Conservation (phyloP, 2,888 invertebrate genomes). For the Thalpophila matura region DNA sequence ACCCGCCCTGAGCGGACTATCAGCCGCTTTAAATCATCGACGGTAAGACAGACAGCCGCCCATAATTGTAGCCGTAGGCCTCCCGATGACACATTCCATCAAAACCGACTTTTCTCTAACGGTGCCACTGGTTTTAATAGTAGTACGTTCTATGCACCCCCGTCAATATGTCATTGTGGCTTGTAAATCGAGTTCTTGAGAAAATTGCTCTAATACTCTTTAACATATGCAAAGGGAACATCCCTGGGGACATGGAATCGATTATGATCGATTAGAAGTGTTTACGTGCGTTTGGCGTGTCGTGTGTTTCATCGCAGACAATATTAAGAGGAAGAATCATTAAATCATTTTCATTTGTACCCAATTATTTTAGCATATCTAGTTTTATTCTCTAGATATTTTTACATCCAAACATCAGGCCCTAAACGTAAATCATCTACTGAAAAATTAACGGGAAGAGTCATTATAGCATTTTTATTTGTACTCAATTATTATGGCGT, state of each 20-base stretch:
- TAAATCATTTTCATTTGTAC: neutral
- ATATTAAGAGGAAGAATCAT: constrained; percentile 9
- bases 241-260: constrained; percentile 81
- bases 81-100: constrained; percentile 87
- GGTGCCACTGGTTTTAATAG: constrained; percentile 58
- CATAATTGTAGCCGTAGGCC: constrained; percentile 83
- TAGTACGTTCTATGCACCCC: constrained; percentile 41
- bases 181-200: constrained; percentile 80
- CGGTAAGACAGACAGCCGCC: constrained; percentile 71
- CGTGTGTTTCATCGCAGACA: constrained; percentile 35
- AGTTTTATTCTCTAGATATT: too few relatives aligned
- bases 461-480: too few relatives aligned
- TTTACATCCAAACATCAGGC: too few relatives aligned
- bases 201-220: constrained; percentile 84
- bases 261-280: constrained; percentile 80
- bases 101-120: constrained; percentile 76
- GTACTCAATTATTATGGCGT: too few relatives aligned
- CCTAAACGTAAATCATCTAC: too few relatives aligned
- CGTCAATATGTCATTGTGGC: constrained; percentile 86
- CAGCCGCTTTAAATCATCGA: constrained; percentile 82
- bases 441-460: too few relatives aligned
- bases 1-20: constrained; percentile 78
- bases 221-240: constrained; percentile 85
- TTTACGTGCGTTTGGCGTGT: constrained; percentile 66
- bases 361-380: too few relatives aligned